A percentile compares a stretch with the other conserved stretches of the same genome.
Conservation (phyloP, 2,797 vertebrate genomes). For the Rhadinocentrus ornatus region DNA sequence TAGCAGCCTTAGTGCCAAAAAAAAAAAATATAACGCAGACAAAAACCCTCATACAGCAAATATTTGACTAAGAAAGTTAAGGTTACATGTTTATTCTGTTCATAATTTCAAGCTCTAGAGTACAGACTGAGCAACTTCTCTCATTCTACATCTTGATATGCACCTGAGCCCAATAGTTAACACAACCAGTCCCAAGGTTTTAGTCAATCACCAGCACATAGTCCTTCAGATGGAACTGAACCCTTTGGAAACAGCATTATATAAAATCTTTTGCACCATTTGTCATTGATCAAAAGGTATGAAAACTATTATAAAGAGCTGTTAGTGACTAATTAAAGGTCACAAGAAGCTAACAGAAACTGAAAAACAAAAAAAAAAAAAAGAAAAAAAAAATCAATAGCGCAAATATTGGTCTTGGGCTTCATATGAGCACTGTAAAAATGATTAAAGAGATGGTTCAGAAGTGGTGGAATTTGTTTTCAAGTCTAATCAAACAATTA, state of each 20-base stretch:
- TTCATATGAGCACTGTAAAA: slow-evolving; percentile 44
- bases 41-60: background rate
- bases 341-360: slow-evolving; percentile 59
- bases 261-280: slow-evolving; percentile 51
- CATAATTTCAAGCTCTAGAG: background rate
- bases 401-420: slow-evolving; percentile 58
- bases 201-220: slow-evolving; percentile 52
- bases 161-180: slow-evolving; percentile 36
- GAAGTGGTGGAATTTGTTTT: slow-evolving; percentile 37
- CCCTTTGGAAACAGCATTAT: slow-evolving; percentile 51
- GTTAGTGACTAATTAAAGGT: slow-evolving; percentile 70
- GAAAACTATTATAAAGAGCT: slow-evolving; percentile 67
- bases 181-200: slow-evolving; percentile 44
- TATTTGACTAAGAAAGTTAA: background rate
- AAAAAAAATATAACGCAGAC: no score
- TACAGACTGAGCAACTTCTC: slow-evolving; percentile 16
- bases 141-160: slow-evolving; percentile 51
- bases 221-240: slow-evolving; percentile 70
- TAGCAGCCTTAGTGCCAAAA: slow-evolving; percentile 20
- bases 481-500: slow-evolving; percentile 29
- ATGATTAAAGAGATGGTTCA: slow-evolving; percentile 56
- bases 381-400: slow-evolving; percentile 50
- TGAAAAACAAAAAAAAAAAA: slow-evolving; percentile 56
- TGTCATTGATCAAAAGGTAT: slow-evolving; percentile 72
- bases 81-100: slow-evolving; percentile 8